These are phyloP conservation scores for Coptodon rendalli DNA, from an alignment of 2,113 vertebrate species.

Conservation along the genomic window DNA sequence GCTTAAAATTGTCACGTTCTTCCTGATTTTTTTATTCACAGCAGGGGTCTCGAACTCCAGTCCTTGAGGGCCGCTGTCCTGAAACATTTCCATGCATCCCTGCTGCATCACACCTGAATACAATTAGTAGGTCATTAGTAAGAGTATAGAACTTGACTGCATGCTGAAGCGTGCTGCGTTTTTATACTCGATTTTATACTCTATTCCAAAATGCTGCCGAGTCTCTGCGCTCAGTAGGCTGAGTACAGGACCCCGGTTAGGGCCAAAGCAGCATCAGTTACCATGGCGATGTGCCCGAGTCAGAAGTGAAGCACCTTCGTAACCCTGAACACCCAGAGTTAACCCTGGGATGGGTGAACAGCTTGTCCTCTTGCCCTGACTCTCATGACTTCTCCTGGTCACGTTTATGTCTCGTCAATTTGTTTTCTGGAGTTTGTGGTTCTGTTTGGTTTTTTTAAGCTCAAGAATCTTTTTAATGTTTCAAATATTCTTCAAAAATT, in stretches of 20 bases:
- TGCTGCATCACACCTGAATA: not conserved
- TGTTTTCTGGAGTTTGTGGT: not conserved
- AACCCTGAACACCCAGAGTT: not conserved
- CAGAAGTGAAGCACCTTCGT: accelerated
- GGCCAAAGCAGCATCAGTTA: not conserved
- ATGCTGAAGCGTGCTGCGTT: not conserved
- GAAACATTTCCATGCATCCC: not conserved
- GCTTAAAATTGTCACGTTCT: not conserved
- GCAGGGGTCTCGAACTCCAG: not conserved
- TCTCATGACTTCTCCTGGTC: not conserved
- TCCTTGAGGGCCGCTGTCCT: not conserved
- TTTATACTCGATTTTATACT: no score
- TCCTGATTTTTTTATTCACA: not conserved
- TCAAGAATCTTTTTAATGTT: not conserved
- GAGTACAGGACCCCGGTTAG: not conserved
- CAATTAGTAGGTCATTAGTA: not conserved
- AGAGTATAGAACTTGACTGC: not conserved
- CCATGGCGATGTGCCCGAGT: not conserved
- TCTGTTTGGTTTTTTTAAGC: not conserved
- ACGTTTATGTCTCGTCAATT: accelerated
- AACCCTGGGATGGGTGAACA: not conserved
- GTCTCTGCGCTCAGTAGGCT: not conserved
- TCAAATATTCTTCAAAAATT: accelerated
- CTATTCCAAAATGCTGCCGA: not conserved
- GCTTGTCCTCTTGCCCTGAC: not conserved